Base-by-base conservation (phyloP, 2,888 invertebrate genomes). In the Drosophila quinaria region DNA sequence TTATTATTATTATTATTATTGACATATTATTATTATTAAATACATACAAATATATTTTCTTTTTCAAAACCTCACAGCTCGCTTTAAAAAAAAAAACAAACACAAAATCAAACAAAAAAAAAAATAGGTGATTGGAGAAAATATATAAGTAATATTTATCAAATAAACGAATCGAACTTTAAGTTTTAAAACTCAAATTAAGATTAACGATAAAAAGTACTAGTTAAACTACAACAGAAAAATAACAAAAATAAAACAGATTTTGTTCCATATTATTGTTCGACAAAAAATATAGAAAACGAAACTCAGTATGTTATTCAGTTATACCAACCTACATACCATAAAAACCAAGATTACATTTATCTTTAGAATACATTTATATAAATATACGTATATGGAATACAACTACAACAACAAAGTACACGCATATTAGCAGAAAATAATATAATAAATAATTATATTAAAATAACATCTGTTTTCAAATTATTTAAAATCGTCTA, bases 371-470 rank as follows among this genome's bases (percentile, higher is more conserved):
- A 58, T 49, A 64, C 52, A 80, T 72, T 66, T 84, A 68, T 69
- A 74, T 69, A 78, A 65, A 62, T 63, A 78, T 78, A 69, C 76
- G 66, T 78, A 70, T 62, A 59, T 77, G 56, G 46, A 62, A 78
- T 64, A 72, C 65, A 72, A 74, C 58, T 67, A 60, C 49, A 71
- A 81, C 72, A 87, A 72, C 74, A 89, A 74, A 70, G 68, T 79
- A 86, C 87, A 73, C 67, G 77, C 87, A 89, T 87, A 89, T 72
- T 84, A 85, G 89, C 89, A 81, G 67, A 87, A 79, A 79, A 79
- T 74, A 79, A 74, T 70, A 46, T 66, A 87, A 77, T 81, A 89
- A 71, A 80, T 78, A 70, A 84, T 65, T 49, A 52, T 74, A 78
- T 60, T 67, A 51, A 64, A 44, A 19, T 31, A 51, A n/a, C 50